These are phyloP conservation scores for silkworm (Bombyx mori) DNA, from an alignment of 1,140 invertebrate genomes.

Conservation along the genomic window DNA sequence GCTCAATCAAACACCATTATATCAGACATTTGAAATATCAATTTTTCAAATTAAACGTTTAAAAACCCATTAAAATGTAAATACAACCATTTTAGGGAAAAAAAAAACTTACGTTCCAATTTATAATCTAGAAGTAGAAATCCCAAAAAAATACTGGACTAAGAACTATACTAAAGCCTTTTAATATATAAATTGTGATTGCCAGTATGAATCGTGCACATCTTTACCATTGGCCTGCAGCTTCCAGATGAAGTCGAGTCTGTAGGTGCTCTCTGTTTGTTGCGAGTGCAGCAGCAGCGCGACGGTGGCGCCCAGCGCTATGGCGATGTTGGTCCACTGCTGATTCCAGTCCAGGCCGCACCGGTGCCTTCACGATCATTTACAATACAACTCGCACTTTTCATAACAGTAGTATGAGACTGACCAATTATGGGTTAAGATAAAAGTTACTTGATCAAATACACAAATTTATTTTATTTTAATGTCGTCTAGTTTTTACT, in stretches of 20 bases:
- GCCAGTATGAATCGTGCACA: not conserved
- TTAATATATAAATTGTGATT: too few species aligned
- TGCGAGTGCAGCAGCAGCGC: slow-evolving; percentile 88
- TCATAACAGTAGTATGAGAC: too few species aligned
- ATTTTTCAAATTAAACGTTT: not conserved
- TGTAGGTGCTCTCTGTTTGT: slow-evolving; percentile 89
- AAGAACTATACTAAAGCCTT: too few species aligned
- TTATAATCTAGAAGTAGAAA: too few species aligned
- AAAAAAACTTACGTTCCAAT: too few species aligned
- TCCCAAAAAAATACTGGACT: too few species aligned
- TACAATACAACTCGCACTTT: too few species aligned
- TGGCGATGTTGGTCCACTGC: slow-evolving; percentile 70
- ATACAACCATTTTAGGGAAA: too few species aligned
- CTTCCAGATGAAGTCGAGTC: slow-evolving; percentile 95
- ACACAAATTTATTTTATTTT: not conserved
- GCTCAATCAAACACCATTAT: slow-evolving; percentile 17
- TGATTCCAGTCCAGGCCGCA: slow-evolving; percentile 50
- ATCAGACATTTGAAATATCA: not conserved
- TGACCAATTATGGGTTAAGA: too few species aligned
- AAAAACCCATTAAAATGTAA: too few species aligned
- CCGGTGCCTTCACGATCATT: slow-evolving; percentile 19
- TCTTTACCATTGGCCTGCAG: slow-evolving; percentile 84
- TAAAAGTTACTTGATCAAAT: not conserved
- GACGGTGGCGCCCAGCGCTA: slow-evolving; percentile 78
- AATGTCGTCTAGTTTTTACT: not conserved